Conservation (phyloP, 1,140 invertebrate genomes). For the Drosophila ohnishii region DNA sequence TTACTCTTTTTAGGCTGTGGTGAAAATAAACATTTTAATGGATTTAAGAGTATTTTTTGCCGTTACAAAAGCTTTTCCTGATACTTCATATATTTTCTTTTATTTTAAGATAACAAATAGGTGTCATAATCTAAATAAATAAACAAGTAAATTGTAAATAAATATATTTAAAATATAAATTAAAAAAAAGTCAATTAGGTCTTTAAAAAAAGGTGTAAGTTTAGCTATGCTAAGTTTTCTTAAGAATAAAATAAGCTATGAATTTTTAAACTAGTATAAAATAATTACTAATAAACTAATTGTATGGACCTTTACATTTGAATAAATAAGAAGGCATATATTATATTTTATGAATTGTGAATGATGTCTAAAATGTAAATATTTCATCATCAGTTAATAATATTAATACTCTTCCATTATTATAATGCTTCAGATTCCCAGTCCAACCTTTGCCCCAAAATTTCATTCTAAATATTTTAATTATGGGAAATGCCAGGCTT, state of each 20-base stretch:
- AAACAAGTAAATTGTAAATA: too few species aligned
- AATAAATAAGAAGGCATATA: neutral
- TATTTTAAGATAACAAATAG: neutral
- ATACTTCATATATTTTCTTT: neutral
- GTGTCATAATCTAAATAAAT: neutral
- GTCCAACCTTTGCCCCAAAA: neutral
- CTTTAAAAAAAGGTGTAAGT: too few species aligned
- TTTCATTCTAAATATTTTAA: neutral
- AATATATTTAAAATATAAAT: too few species aligned
- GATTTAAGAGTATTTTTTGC: slow-evolving; percentile 5
- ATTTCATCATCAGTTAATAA: too few species aligned
- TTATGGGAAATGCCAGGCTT: slow-evolving; percentile 4
- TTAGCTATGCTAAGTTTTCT: too few species aligned
- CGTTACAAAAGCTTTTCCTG: slow-evolving; percentile 23
- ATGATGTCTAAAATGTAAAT: too few species aligned
- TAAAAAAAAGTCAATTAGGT: too few species aligned
- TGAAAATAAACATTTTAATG: slow-evolving; percentile 28
- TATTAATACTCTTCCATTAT: neutral
- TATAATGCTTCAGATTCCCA: neutral
- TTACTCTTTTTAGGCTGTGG: slow-evolving; percentile 17
- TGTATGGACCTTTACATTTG: too few species aligned
- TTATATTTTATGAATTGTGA: neutral
- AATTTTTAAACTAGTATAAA: too few species aligned
- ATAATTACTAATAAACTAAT: too few species aligned
- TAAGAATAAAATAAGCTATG: too few species aligned